Conservation (phyloP, 2,888 invertebrate genomes). For the Psylliodes chrysocephalus region DNA sequence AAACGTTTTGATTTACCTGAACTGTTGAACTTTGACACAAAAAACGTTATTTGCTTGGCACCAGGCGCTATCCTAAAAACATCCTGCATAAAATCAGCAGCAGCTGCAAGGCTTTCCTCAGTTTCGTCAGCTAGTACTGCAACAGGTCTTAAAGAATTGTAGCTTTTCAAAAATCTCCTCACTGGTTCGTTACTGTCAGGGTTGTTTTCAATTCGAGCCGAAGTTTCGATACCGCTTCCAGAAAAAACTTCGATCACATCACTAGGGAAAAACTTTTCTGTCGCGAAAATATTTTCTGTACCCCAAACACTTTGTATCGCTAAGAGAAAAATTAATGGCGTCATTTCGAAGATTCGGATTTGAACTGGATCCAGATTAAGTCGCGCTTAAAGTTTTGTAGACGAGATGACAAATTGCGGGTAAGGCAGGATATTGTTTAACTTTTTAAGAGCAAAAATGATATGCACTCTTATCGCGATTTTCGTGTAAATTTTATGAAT, state of each 20-base stretch:
- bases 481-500: slow-evolving; percentile 12
- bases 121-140: slow-evolving; percentile 55
- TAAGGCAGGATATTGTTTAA: slow-evolving; percentile 60
- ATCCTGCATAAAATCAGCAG: slow-evolving; percentile 48
- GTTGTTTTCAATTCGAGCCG: slow-evolving; percentile 29
- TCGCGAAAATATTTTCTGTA: slow-evolving; percentile 26
- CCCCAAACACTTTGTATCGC: slow-evolving; percentile 28
- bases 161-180: slow-evolving; percentile 42
- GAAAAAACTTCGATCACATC: slow-evolving; percentile 14
- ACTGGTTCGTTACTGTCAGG: slow-evolving; percentile 36
- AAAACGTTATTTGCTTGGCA: slow-evolving; percentile 49
- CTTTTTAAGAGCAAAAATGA: slow-evolving; percentile 40
- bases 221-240: neutral
- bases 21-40: slow-evolving; percentile 56
- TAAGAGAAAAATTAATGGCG: slow-evolving; percentile 24
- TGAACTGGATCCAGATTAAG: slow-evolving; percentile 32
- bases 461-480: slow-evolving; percentile 25
- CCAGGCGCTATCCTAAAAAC: slow-evolving; percentile 37
- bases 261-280: slow-evolving; percentile 17
- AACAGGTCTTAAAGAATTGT: slow-evolving; percentile 46
- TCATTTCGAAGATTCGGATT: slow-evolving; percentile 38
- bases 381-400: slow-evolving; percentile 46
- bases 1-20: slow-evolving; percentile 52
- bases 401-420: slow-evolving; percentile 57
- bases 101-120: slow-evolving; percentile 44